Evolutionary conservation across 1,140 invertebrate species (phyloP), one percentile per base, ranked within the genome.

Genomic region (Heliothis subflexa): DNA sequence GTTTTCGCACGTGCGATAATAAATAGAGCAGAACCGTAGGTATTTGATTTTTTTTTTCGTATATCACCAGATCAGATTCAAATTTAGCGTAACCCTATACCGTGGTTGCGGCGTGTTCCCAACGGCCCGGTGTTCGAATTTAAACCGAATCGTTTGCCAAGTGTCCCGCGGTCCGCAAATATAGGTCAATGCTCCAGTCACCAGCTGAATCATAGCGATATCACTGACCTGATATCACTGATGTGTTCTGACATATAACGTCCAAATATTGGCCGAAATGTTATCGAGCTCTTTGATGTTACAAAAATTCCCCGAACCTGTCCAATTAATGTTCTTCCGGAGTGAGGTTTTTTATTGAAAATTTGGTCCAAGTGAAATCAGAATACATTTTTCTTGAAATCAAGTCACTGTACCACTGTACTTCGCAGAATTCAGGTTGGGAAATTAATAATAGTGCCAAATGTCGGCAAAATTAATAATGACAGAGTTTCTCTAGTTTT

Each of bases 131-230:
- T 80, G 78, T 64, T 80, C 78, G 83, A 89, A 90, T 89, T 89
- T 88, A 86, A 80, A 87, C 78, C 81, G 72, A 57, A 75, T 74
- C 77, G 82, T 80, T 77, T 92, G 92, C 91, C 92, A 93, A 93
- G 85, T 91, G 85, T 82, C 78, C 85, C 89, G 80, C 84, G 78
- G 61, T 78, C 62, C 21, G 28, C 83, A 78, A 89, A 93, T 91
- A 72, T 92, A 80, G 91, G 91, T 92, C 91, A 93, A 93, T 93
- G 91, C 86, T 91, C 91, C 89, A 89, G 88, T 85, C 76, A 45
- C 21, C 7, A 21, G 33, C 28, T 80, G 80, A 82, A 77, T 84
- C 80, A 80, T 75, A 75, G 28, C 59, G 76, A 71, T 74, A 77
- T n/a, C 62, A 54, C 61, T 11, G 50, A 1, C 52, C 50, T 18